Evolutionary conservation across 2,888 invertebrate genomes (phyloP), one percentile per base, ranked within the genome.

Genomic region (Callyntrura sp.): DNA sequence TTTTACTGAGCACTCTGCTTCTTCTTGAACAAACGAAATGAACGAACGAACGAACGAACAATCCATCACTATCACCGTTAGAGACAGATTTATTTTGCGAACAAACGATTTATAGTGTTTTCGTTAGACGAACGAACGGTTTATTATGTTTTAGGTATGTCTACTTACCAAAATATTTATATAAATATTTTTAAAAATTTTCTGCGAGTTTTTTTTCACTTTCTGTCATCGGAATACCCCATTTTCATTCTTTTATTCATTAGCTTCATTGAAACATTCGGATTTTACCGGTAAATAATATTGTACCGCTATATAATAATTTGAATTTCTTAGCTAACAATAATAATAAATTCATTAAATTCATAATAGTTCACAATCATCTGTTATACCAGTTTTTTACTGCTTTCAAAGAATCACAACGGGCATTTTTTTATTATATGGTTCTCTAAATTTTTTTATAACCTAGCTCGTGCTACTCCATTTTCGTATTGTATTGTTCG

Each of bases 111-210:
- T 43, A n/a, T n/a, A 20, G 23, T 81, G n/a, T 43, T 25, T 51
- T 81, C 45, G 20, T 62, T 28, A 62, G 70, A 55, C 85, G 85
- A 76, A 85, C 73, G 81, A 85, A 85, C 85, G 60, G 45, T 55
- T 83, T 48, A 17, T 65, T 68, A 68, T 57, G 23, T 23, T 70
- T 11, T 70, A 68, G n/a, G 55, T 25, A 17, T 35, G 35, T n/a
- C 1, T 79, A 83, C 73, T 86, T 78, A 86, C 35, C 85, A 86
- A 86, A 86, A 86, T 86, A 86, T 79, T 78, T 60, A 85, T 57
- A 82, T 65, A 82, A 82, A 82, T 83, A 83, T 83, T 51, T 83
- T 28, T 83, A 43, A 79, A 48, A 48, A 48, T 51, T 82, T n/a
- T 48, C n/a, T n/a, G 45, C 55, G 57, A 28, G 14, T 48, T 55